Evolutionary conservation across 2,797 vertebrate genomes (phyloP).

Genomic region (Loriculus beryllinus): DNA sequence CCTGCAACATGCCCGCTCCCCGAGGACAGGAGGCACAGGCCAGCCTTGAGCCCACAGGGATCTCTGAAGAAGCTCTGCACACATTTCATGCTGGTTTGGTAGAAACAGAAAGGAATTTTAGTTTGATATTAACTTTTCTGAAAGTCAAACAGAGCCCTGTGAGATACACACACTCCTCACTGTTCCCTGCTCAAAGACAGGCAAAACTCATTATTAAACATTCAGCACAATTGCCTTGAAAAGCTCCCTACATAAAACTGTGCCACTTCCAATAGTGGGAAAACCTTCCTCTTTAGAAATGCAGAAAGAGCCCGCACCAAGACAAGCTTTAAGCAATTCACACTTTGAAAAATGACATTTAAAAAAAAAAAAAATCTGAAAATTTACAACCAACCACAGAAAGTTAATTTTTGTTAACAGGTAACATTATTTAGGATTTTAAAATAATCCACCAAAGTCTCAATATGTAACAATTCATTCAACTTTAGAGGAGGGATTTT

Average conservation of each 20-base stretch:
- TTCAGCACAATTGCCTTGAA: background rate
- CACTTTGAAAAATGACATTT: background rate
- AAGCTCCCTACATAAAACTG: background rate
- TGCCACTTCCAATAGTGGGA: background rate
- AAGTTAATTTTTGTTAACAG: background rate
- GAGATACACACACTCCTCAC: background rate
- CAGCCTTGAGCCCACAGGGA: background rate
- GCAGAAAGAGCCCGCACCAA: background rate
- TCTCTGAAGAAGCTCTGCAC: background rate
- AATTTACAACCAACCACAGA: background rate
- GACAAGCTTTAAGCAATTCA: background rate
- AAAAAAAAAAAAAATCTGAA: background rate
- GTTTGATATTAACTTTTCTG: background rate
- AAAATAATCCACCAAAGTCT: background rate
- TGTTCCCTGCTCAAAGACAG: background rate
- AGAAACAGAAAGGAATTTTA: background rate
- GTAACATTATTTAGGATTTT: background rate
- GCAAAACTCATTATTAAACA: background rate
- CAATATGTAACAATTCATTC: background rate
- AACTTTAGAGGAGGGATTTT: background rate
- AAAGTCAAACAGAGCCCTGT: background rate
- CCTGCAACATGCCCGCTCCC: background rate
- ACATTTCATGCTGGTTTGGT: background rate
- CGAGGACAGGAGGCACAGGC: rapidly evolving
- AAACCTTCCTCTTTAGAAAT: background rate